phyloP scores from a whole-genome alignment of 2,797 vertebrate genomes.

The Apodemus agrarius region DNA sequence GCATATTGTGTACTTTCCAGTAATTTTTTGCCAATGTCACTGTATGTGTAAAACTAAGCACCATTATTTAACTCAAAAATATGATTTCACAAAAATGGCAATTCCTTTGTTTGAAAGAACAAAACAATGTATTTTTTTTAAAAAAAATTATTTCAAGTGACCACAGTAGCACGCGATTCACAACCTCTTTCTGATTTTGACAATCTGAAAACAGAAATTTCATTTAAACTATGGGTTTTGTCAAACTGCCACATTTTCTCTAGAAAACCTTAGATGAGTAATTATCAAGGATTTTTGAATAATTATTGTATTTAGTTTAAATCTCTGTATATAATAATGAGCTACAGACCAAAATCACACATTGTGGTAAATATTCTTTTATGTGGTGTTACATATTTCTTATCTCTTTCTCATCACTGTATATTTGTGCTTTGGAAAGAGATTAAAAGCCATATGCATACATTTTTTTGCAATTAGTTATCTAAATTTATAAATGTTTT shows the following conservation, averaged over 20 bases:
- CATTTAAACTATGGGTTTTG: not conserved
- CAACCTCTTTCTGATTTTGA: not conserved
- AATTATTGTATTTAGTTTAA: not conserved
- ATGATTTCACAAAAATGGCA: not conserved
- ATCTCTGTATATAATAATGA: not conserved
- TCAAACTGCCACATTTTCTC: not conserved
- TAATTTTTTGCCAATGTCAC: not conserved
- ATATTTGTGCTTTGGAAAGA: not conserved
- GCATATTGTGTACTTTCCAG: not conserved
- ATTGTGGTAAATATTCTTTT: not conserved
- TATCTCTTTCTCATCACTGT: not conserved
- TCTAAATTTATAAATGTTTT: not conserved
- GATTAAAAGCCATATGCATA: not conserved
- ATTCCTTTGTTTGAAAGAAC: not conserved
- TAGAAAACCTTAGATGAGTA: not conserved
- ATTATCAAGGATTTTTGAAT: not conserved
- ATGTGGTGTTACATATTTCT: not conserved
- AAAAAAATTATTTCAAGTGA: not conserved
- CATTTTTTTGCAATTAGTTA: not conserved
- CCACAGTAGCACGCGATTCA: accelerated
- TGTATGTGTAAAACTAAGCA: not conserved
- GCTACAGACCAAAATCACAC: not conserved
- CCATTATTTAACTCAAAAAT: not conserved
- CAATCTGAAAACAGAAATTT: not conserved
- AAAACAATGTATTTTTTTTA: too few relatives aligned